Evolutionary conservation across 1,140 invertebrate genomes (phyloP), one percentile per base, ranked within the genome.

Genomic region (Sarcophaga bullata): DNA sequence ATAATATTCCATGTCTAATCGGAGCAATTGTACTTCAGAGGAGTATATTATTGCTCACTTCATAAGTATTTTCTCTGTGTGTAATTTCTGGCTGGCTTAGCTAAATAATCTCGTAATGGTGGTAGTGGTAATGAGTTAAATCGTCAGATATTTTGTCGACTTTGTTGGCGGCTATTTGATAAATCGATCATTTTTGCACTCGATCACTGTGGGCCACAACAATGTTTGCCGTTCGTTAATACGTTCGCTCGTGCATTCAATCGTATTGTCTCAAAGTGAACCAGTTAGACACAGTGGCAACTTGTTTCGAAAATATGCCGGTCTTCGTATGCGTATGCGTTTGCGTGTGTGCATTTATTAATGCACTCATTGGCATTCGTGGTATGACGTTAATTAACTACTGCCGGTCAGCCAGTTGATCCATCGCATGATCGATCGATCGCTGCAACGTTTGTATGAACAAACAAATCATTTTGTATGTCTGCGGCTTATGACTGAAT

Each of bases 361-460:
- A 84, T 58, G 82, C 46, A 88, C 85, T 84, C 84, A 47, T 85
- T 83, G 87, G 87, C 84, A 88, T 88, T 80, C 82, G 58, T 37
- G 86, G 87, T 85, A 88, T 88, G 87, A 86, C 86, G 86, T 86
- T 88, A 88, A 88, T 88, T 88, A 88, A 88, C 87, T 85, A 88
- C 87, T 88, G 87, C 87, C 87, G 87, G 87, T 88, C 86, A 84
- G 15, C 58, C 49, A 37, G 25, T 37, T 37, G 25, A 37, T 37
- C 25, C 25, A 37, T 37, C 25, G 25, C 1, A 37, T 37, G 25
- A 37, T 37, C 25, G 25, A 37, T 37, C 25, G 25, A 37, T 37
- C 25, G 25, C 25, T 37, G 25, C 25, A 37, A 37, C 25, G 25
- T 37, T 37, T 37, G 25, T 37, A 37, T 37, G 78, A 54, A 17